Evolutionary conservation across 2,888 invertebrate genomes (phyloP), one percentile per base, ranked within the genome.

Genomic region (Chloroclystis v-ata): DNA sequence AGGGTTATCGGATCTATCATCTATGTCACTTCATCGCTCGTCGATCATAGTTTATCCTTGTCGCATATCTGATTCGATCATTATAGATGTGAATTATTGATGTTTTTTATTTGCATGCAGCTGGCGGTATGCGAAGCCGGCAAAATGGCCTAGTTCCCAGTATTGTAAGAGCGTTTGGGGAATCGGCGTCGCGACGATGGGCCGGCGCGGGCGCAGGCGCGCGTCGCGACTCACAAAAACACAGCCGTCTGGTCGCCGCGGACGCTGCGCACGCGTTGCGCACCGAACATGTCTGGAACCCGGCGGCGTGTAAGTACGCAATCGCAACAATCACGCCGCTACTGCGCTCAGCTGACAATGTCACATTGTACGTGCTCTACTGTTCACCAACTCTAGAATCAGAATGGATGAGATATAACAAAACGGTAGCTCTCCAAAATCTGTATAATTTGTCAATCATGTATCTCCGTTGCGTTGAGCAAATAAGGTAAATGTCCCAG

Each of bases 161-260:
- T 84, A 83, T 82, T 67, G 75, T 65, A 65, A 71, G 70, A 67
- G 69, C 61, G 68, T 77, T 80, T 77, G 70, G 74, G 69, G 74
- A 78, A 75, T 71, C 73, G 70, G 61, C 72, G 67, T 67, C 32
- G 13, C 32, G 32, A n/a, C 14, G 32, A 32, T 30, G 13, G 13
- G 14, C 9, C 69, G 68, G 66, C 61, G 61, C 16, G 5, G 30
- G 54, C 62, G 53, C 58, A 52, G 72, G 70, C 78, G 80, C 75
- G 75, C 78, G 78, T 69, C 83, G 75, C 75, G 78, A 77, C 81
- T 78, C 63, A 67, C 84, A 85, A 85, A 84, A 85, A 86, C 46
- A 28, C 59, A 70, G 65, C 69, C 62, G 83, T 77, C 79, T 78
- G 75, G 63, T 72, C 69, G 71, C 69, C 69, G 54, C 64, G 65